Evolutionary conservation across 30 jellyfish, hydroid and myxozoan species (phyloP).

Genomic region (Mastigias papua): DNA sequence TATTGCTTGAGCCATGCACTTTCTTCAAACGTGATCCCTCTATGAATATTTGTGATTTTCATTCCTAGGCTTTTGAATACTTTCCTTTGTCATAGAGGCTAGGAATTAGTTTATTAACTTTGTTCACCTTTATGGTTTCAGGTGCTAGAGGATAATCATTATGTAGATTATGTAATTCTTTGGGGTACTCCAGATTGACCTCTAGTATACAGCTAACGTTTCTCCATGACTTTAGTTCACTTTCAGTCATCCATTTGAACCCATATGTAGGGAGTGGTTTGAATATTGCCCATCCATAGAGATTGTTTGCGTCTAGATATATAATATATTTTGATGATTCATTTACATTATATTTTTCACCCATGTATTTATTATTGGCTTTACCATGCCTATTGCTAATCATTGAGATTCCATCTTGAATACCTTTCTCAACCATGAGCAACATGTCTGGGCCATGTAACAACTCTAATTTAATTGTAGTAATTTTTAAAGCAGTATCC

Average conservation of each 20-base stretch:
- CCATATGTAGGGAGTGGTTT: slow-evolving; percentile 68
- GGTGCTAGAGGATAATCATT: slow-evolving; percentile 79
- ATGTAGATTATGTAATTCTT: slow-evolving; percentile 60
- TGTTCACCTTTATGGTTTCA: slow-evolving; percentile 43
- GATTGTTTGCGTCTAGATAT: slow-evolving; percentile 83
- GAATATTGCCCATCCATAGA: slow-evolving; percentile 75
- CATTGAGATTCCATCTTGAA: slow-evolving; percentile 25
- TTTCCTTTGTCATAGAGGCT: slow-evolving; percentile 39
- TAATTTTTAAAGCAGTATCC: slow-evolving; percentile 2
- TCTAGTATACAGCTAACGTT: slow-evolving; percentile 55
- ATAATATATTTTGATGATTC: slow-evolving; percentile 14
- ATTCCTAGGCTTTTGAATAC: slow-evolving; percentile 51
- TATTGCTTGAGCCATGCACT: slow-evolving; percentile 54
- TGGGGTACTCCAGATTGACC: slow-evolving; percentile 72
- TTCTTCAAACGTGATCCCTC: slow-evolving; percentile 60
- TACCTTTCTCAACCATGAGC: slow-evolving; percentile 15
- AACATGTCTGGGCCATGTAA: background rate
- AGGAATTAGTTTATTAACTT: slow-evolving; percentile 65
- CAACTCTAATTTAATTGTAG: slow-evolving; percentile 1
- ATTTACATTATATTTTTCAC: slow-evolving; percentile 11
- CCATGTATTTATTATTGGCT: slow-evolving; percentile 42
- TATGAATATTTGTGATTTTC: slow-evolving; percentile 46
- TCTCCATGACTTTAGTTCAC: slow-evolving; percentile 21
- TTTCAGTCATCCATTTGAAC: slow-evolving; percentile 54
- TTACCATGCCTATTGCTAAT: slow-evolving; percentile 33